Base-by-base conservation (phyloP, 2,797 vertebrate species). In the Syndactyla subalaris region DNA sequence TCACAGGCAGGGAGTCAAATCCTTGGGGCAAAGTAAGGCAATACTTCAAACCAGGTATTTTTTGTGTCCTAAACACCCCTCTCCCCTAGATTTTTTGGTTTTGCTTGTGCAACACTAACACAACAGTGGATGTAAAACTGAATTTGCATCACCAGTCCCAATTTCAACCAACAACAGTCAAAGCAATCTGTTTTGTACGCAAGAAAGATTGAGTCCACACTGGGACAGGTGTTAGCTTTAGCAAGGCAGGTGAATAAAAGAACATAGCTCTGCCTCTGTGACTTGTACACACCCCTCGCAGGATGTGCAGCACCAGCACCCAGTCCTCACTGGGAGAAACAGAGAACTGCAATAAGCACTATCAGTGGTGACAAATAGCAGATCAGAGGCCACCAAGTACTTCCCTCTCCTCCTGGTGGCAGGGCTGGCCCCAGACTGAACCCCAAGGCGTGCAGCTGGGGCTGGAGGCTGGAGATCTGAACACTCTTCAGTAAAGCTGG, bases 311-410 rank as follows among this genome's bases (percentile, higher is more conserved):
- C 63, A 27, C 39, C 0, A 0, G n/a, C 48, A 75, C 21, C 17
- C 3, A 1, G 51, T 46, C 41, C 59, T 67, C 2, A 4, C 41
- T 14, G 13, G 12, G 39, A 49, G 55, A 62, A 85, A 70, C 34
- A 30, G 17, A 30, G 51, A 2, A 0, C 1, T 0, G 0, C 15
- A 2, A 2, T 12, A 2, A 15, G 49, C 13, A 2, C 43, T 75
- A 43, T 68, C 92, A 41, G 24, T 12, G 71, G 59, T 54, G 71
- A 89, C 63, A 65, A 18, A 8, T 30, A 57, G 58, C 54, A 43
- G 90, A 75, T 94, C 41, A 73, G 43, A 81, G 52, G 67, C 76
- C 91, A 67, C 77, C 67, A 68, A 92, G 26, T 58, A 82, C 59
- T 93, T 95, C 93, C 83, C 5, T 0, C 45, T 73, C 29, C 51